Evolutionary conservation across 1,140 invertebrate species (phyloP), one percentile per base, ranked within the genome.

Genomic region (Ceratoteleas bidentatus): DNA sequence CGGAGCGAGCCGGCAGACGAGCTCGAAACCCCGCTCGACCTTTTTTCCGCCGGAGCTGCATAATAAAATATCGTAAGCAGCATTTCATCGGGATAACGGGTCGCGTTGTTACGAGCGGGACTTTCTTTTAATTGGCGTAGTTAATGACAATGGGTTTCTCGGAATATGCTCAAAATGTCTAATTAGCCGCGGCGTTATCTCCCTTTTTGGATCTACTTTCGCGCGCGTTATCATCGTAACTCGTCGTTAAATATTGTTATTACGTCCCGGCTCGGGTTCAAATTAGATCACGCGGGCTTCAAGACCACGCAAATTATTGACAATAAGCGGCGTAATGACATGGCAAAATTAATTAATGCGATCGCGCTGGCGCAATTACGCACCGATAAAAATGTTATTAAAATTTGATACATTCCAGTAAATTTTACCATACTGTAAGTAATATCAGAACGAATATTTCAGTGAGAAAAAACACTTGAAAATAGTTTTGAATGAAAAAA

Each of bases 81-180:
- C 54, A 61, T 79, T 72, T 72, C 76, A 72, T 53, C 58, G 60
- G 60, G 38, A 72, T 72, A 79, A 79, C 76, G 66, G 54, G 49
- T 73, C 66, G 66, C 61, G 52, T 14, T n/a, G 61, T 81, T 81
- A 76, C 68, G 49, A 68, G 62, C 74, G 52, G 52, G 66, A 74
- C 64, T 83, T 83, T 83, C 74, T 75, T 83, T 83, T 75, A 70
- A 78, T 83, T 74, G 58, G 70, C 43, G 56, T 69, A 68, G 68
- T 81, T 76, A 66, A 74, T 69, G 80, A 76, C 73, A 68, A 75
- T 74, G 78, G 65, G 15, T 74, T 74, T 80, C 77, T 40, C 64
- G 62, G 77, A 80, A 80, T 73, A 80, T 73, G 62, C 50, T 80
- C 77, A 80, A 79, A 80, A 80, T 50, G 69, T 80, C 69, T 80